Evolutionary conservation across 2,888 invertebrate genomes (phyloP).

Genomic region (Drosophila affinis): DNA sequence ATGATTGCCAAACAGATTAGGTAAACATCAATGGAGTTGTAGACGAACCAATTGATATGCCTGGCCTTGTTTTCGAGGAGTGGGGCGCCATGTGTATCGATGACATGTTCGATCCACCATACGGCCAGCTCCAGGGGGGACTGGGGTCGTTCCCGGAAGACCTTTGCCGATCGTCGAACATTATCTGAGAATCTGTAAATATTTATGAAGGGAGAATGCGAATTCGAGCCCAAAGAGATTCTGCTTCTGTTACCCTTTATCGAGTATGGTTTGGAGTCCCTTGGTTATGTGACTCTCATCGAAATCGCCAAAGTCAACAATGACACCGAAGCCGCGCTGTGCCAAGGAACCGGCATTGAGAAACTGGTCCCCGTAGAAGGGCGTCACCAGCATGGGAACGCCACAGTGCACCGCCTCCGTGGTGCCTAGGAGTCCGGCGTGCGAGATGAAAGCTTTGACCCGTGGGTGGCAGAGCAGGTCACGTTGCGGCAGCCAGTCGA

Average conservation of each 20-base stretch:
- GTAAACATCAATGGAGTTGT: constrained; percentile 85
- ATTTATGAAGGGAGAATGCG: neutral
- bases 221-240: neutral
- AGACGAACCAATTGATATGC: constrained; percentile 84
- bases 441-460: constrained; percentile 87
- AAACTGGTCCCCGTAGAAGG: constrained; percentile 88
- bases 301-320: constrained; percentile 84
- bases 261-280: constrained; percentile 83
- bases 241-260: constrained; percentile 43
- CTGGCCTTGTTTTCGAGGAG: constrained; percentile 84
- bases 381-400: constrained; percentile 87
- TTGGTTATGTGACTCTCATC: constrained; percentile 84
- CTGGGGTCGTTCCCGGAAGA: constrained; percentile 85
- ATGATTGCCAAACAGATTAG: constrained; percentile 40
- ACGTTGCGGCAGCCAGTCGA: constrained; percentile 89
- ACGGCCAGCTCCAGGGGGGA: constrained; percentile 86
- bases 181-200: constrained; percentile 68
- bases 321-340: constrained; percentile 85
- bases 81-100: constrained; percentile 85
- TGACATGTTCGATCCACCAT: constrained; percentile 88
- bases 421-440: constrained; percentile 88
- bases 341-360: constrained; percentile 85
- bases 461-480: constrained; percentile 89
- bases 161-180: constrained; percentile 83
- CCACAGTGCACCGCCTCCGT: constrained; percentile 87